These are phyloP conservation scores for Thysanoteuthis rhombus DNA, from an alignment of 2,888 invertebrate genomes.

Conservation along the genomic window DNA sequence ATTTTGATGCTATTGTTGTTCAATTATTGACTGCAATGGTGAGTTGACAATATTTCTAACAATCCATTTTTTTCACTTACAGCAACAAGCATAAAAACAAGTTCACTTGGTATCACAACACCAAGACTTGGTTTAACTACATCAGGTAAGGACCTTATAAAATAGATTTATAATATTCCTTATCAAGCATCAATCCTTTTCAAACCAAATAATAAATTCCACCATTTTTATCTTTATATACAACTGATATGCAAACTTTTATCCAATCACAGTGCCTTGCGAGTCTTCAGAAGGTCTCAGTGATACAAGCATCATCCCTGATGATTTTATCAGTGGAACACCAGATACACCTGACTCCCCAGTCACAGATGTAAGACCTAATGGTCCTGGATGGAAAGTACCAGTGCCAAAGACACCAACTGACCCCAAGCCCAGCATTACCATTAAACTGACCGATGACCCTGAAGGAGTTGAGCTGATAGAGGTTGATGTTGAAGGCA, in stretches of 20 bases:
- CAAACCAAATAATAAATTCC: not conserved
- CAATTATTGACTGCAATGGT: too few relatives aligned
- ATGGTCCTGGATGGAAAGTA: not conserved
- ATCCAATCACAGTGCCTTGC: not conserved
- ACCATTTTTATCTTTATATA: too few relatives aligned
- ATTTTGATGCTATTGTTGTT: too few relatives aligned
- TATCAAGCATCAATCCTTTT: not conserved
- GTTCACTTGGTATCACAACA: not conserved
- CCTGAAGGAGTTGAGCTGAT: not conserved
- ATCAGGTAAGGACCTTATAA: not conserved
- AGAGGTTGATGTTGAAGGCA: not conserved
- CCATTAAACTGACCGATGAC: not conserved
- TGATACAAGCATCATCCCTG: slow-evolving; percentile 17
- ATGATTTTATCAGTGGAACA: not conserved
- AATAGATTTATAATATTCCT: not conserved
- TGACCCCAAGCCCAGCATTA: not conserved
- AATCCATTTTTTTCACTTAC: not conserved
- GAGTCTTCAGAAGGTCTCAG: not conserved
- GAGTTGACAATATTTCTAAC: too few relatives aligned
- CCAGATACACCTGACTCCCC: not conserved
- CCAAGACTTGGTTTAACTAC: not conserved
- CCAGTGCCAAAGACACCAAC: not conserved
- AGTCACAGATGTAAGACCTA: not conserved
- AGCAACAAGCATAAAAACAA: not conserved
- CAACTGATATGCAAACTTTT: not conserved